Evolutionary conservation across 2,797 vertebrate genomes (phyloP).

Genomic region (Trachurus trachurus): DNA sequence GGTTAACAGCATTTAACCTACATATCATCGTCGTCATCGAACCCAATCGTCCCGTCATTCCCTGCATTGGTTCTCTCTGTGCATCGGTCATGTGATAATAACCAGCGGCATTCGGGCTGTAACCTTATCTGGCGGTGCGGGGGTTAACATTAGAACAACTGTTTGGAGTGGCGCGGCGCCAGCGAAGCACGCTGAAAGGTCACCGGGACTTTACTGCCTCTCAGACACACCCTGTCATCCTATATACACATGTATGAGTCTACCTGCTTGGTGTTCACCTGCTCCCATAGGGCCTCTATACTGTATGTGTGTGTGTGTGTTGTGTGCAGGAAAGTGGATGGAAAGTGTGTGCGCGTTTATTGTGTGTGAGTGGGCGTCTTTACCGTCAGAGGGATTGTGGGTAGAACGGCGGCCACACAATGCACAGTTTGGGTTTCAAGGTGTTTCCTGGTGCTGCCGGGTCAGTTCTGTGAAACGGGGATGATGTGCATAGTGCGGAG

Average conservation of each 20-base stretch:
- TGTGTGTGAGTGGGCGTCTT: not conserved
- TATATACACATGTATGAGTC: not conserved
- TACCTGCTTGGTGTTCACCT: conserved; percentile 24
- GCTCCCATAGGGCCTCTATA: conserved; percentile 1
- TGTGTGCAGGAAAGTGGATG: conserved; percentile 19
- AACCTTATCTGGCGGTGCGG: conserved; percentile 68
- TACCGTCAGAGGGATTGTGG: conserved; percentile 21
- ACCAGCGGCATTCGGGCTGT: conserved; percentile 66
- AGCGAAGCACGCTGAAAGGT: conserved; percentile 68
- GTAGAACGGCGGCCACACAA: conserved; percentile 44
- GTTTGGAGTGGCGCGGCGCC: conserved; percentile 77
- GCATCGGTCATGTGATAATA: conserved; percentile 73
- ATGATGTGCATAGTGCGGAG: conserved; percentile 67
- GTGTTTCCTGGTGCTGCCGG: conserved; percentile 72
- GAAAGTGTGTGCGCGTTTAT: conserved; percentile 43
- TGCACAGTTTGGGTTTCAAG: conserved; percentile 68
- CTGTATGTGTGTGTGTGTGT: no score
- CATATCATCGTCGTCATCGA: conserved; percentile 36
- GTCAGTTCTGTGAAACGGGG: conserved; percentile 78
- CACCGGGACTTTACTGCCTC: conserved; percentile 64
- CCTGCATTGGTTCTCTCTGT: conserved; percentile 31
- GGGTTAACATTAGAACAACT: conserved; percentile 82
- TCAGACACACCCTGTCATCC: conserved; percentile 8
- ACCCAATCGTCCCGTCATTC: conserved; percentile 47
- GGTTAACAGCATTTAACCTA: conserved; percentile 61